A percentile compares a stretch with the other conserved stretches of the same genome.
phyloP scores from a whole-genome alignment of 2,113 vertebrate genomes.

The Tragelaphus buxtoni region DNA sequence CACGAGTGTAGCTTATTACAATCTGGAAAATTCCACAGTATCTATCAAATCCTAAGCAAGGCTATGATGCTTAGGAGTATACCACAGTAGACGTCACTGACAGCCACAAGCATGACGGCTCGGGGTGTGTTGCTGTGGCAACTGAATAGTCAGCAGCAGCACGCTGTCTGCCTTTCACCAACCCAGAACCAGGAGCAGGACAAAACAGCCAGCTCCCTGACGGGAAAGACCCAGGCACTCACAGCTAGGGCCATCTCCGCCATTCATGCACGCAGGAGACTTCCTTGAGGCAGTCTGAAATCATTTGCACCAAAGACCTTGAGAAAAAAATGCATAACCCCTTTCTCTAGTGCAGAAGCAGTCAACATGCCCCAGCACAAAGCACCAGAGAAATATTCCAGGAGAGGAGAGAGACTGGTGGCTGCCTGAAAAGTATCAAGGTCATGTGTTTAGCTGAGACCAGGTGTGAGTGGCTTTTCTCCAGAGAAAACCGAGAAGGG shows the following conservation, averaged over 20 bases:
- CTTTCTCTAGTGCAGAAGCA: neutral
- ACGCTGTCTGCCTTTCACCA: constrained; percentile 36
- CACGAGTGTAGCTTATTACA: constrained; percentile 38
- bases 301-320: neutral
- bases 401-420: neutral
- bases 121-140: constrained; percentile 62
- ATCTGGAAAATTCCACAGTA: constrained; percentile 66
- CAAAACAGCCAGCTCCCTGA: constrained; percentile 49
- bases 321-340: neutral
- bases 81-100: constrained; percentile 62
- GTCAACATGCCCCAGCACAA: neutral
- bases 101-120: constrained; percentile 56
- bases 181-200: constrained; percentile 51
- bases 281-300: constrained; percentile 20
- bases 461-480: neutral
- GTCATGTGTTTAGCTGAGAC: neutral
- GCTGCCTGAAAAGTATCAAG: neutral
- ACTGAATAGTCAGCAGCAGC: constrained; percentile 53
- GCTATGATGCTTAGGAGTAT: constrained; percentile 48
- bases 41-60: constrained; percentile 63
- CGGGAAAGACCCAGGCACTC: constrained; percentile 31
- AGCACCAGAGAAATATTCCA: neutral
- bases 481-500: neutral
- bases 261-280: neutral
- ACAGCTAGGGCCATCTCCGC: neutral